phyloP scores from a whole-genome alignment of 2,888 invertebrate species.

The Apamea anceps region DNA sequence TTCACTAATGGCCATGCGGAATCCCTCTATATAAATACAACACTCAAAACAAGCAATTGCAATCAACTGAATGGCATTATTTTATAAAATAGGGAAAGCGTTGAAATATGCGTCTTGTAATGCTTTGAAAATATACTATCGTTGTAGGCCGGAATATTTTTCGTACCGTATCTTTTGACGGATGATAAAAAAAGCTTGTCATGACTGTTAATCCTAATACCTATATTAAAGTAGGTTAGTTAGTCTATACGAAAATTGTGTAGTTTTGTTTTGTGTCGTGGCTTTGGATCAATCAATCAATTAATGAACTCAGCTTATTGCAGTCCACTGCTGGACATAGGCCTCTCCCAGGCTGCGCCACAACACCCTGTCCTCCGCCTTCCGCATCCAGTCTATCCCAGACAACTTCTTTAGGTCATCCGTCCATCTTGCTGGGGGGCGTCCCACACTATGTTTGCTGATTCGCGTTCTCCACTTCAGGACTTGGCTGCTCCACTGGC shows the following conservation, averaged over 20 bases:
- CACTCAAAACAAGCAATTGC: slow-evolving; percentile 70
- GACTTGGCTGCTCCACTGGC: not conserved
- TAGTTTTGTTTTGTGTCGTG: not conserved
- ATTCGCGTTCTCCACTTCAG: not conserved
- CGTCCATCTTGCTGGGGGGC: not conserved
- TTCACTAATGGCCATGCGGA: slow-evolving; percentile 80
- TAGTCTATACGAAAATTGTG: too few species aligned
- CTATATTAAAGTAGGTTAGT: not conserved
- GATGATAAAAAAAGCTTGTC: not conserved
- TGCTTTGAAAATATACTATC: slow-evolving; percentile 4
- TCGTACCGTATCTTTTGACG: not conserved
- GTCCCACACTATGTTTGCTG: not conserved
- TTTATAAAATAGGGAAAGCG: slow-evolving; percentile 47
- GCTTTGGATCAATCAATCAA: not conserved
- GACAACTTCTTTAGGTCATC: not conserved
- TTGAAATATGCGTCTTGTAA: slow-evolving; percentile 31
- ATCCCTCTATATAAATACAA: slow-evolving; percentile 75
- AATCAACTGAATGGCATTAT: slow-evolving; percentile 64
- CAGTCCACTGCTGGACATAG: not conserved
- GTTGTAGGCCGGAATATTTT: not conserved
- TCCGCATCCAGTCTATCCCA: not conserved
- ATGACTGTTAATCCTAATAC: not conserved
- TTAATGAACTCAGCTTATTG: not conserved
- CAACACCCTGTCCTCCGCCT: not conserved
- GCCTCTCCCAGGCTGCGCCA: not conserved